phyloP scores from a whole-genome alignment of 2,797 vertebrate genomes.

The Alauda arvensis region DNA sequence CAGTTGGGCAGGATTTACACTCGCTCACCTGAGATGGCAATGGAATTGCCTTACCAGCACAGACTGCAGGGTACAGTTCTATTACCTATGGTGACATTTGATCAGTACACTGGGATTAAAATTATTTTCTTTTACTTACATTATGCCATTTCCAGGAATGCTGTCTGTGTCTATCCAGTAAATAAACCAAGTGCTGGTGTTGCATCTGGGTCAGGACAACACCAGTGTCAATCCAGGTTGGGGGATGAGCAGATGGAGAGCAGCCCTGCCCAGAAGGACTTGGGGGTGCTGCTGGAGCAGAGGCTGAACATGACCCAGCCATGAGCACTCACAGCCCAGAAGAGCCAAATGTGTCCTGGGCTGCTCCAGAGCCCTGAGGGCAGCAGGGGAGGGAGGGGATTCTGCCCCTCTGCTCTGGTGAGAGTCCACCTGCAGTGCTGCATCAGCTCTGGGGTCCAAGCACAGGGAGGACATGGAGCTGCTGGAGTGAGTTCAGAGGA shows the following conservation, averaged over 20 bases:
- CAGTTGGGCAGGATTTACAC: background rate
- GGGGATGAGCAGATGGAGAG: background rate
- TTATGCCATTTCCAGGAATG: background rate
- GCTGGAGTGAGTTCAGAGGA: rapidly evolving
- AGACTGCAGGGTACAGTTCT: background rate
- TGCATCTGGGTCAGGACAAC: background rate
- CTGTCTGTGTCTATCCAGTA: rapidly evolving
- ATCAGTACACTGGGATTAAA: background rate
- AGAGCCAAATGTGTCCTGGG: background rate
- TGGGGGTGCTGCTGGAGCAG: background rate
- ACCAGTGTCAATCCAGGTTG: rapidly evolving
- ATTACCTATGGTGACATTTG: background rate
- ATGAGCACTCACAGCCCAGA: background rate
- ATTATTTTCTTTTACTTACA: background rate
- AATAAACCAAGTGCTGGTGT: background rate
- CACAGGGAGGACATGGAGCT: background rate
- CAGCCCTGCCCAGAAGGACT: background rate
- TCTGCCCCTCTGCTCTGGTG: background rate
- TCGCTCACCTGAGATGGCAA: background rate
- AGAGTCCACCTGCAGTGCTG: background rate
- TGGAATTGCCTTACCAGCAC: background rate
- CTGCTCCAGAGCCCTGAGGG: background rate
- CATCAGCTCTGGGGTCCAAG: background rate
- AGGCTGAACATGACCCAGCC: no score
- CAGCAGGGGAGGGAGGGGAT: background rate